Evolutionary conservation across 2,113 vertebrate genomes (phyloP).

Genomic region (Bufo gargarizans): DNA sequence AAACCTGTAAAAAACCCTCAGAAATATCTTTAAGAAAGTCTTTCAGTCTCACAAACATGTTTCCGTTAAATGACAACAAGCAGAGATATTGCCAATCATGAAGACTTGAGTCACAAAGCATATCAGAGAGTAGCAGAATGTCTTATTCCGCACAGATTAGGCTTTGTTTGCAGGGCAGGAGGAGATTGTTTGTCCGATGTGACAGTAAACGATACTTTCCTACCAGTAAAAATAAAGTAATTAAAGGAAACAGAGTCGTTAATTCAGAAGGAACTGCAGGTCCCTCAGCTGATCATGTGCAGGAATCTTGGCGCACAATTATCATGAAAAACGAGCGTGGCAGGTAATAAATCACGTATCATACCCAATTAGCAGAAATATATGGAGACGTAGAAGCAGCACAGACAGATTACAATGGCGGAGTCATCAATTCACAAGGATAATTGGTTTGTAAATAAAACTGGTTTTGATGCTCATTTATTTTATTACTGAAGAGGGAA

Average conservation of each 20-base stretch:
- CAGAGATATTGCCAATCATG: background rate
- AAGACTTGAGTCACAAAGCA: background rate
- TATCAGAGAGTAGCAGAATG: background rate
- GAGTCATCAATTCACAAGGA: background rate
- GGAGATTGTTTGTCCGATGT: background rate
- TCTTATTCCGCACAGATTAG: background rate
- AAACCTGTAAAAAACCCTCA: too few species aligned
- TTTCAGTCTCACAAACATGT: background rate
- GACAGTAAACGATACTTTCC: background rate
- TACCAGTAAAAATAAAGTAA: background rate
- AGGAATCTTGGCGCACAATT: background rate
- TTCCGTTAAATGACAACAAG: background rate
- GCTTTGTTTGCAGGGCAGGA: background rate
- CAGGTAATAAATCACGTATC: background rate
- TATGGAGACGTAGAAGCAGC: background rate
- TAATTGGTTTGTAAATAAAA: conserved; percentile 31
- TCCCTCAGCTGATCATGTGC: background rate
- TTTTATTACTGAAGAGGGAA: background rate
- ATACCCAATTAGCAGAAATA: conserved; percentile 25
- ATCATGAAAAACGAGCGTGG: background rate
- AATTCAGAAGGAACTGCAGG: background rate
- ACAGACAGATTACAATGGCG: background rate
- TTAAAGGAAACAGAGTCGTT: background rate
- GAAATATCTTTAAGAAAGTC: too few species aligned
- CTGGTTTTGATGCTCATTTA: background rate